Evolutionary conservation across 2,113 vertebrate genomes (phyloP), one percentile per base, ranked within the genome.

Genomic region (Takifugu flavidus): DNA sequence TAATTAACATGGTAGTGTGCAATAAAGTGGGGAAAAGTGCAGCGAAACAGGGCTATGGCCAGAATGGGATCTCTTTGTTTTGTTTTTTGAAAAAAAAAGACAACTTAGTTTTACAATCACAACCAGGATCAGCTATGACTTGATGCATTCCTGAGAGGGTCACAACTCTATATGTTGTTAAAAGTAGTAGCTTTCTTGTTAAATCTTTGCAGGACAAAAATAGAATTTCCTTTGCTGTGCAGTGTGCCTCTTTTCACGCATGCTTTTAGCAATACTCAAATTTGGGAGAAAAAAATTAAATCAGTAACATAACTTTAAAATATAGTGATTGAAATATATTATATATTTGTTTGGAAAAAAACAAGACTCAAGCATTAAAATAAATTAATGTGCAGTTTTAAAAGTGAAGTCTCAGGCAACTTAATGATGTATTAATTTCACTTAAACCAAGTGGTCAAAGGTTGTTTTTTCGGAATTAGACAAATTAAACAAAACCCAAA

Each of bases 301-400:
- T 86, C 82, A 84, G 76, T 84, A 85, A 86, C 79, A 71, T 26
- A 72, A 70, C 71, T 45, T 56, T 42, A 78, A 77, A 70, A 70
- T 27, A 77, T 13, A 57, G 15, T 62, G 63, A 85, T 77, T 65
- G 46, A 61, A 88, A 89, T 86, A 88, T 87, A 86, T 85, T 84
- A 88, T 79, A 77, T 43, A 84, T 69, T 77, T 56, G 60, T 80
- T 50, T 70, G 54, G 53, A 62, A 73, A 73, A 47, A n/a, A 14
- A 68, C 63, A 71, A 79, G 45, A 84, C 85, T 86, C 71, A 83
- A 82, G 34, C 63, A 82, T 88, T 85, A 53, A 65, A 91, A 91
- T 91, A 91, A 92, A 91, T 91, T 90, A 91, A 87, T 67, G 85
- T 82, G 72, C 77, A 88, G 88, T 77, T 78, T 87, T 86, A 90